Base-by-base conservation (phyloP, 2,797 vertebrate genomes). In the Coranthus polyacanthus region DNA sequence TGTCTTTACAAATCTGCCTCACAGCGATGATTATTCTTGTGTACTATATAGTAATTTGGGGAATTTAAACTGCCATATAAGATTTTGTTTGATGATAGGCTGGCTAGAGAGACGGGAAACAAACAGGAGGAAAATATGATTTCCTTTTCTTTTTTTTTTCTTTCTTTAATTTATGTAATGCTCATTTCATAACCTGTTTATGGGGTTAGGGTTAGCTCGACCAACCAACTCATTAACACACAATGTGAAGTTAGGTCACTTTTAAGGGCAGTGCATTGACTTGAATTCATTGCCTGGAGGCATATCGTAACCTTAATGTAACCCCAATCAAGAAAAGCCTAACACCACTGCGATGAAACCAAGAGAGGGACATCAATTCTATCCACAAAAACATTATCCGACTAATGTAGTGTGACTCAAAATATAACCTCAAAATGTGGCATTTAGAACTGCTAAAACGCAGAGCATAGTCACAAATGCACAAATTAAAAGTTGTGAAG, bases 281-380 rank as follows among this genome's bases (percentile, higher is more conserved):
- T 60, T 29, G 9, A 52, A 58, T 58, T 37, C 17, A 44, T 41
- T 54, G 37, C 59, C 54, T 55, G 8, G 32, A 60, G 37, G 12
- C 38, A 55, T 56, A 8, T 9, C 6, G 26, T 18, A 39, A 59
- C 58, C 58, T 9, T 32, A 45, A 49, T 5, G 17, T 47, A 38
- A 61, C 36, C 63, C 39, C 41, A 71, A 51, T 56, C 22, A 61
- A 46, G 21, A 45, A 3, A 68, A n/a, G 46, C 9, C 18, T 9
- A 59, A 42, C 43, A 13, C 39, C 11, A 21, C 18, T 58, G 18
- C 46, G 16, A 2, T 42, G 18, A 61, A 52, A 45, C 32, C 20
- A 55, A 42, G 11, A 13, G 20, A 13, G 17, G 34, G 34, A 34
- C 16, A 16, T 12, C 18, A n/a, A 8, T 39, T 44, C 26, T 43